phyloP scores from a whole-genome alignment of 2,797 vertebrate species.

The Enoplosus armatus region DNA sequence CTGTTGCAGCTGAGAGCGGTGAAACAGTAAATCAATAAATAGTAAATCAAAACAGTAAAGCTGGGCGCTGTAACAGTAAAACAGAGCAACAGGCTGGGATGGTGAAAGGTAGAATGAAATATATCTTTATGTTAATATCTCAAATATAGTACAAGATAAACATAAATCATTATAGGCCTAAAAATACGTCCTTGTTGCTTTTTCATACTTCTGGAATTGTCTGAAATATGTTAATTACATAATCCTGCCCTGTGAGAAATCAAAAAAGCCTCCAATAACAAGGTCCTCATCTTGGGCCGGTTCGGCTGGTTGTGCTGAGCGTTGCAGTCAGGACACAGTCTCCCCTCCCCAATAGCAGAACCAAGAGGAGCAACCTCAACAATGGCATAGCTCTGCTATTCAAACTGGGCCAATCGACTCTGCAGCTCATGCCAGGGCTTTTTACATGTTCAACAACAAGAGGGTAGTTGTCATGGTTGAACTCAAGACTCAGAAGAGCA shows the following conservation, averaged over 20 bases:
- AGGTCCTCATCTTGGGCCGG: constrained; percentile 80
- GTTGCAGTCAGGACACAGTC: constrained; percentile 67
- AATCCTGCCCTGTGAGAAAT: constrained; percentile 80
- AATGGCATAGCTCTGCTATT: constrained; percentile 67
- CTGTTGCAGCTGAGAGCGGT: too few species aligned
- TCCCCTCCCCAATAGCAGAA: constrained; percentile 58
- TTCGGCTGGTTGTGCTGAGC: constrained; percentile 72
- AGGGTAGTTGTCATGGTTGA: constrained; percentile 37
- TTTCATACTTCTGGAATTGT: constrained; percentile 72
- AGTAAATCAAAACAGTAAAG: too few species aligned
- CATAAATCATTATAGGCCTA: too few species aligned
- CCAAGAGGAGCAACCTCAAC: constrained; percentile 63
- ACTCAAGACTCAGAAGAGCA: constrained; percentile 45
- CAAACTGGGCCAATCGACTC: constrained; percentile 6
- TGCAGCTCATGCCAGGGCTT: constrained; percentile 25
- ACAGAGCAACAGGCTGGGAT: background rate
- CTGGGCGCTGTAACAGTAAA: too few species aligned
- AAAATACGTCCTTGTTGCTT: constrained; percentile 81
- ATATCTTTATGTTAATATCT: background rate
- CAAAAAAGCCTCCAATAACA: constrained; percentile 86
- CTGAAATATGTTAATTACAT: constrained; percentile 75
- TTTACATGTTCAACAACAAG: constrained; percentile 55
- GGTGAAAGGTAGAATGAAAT: constrained; percentile 8
- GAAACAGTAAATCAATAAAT: too few species aligned
- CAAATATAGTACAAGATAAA: constrained; percentile 8